Evolutionary conservation across 2,888 invertebrate genomes (phyloP), one percentile per base, ranked within the genome.

Genomic region (Eueremaeus valkanovi): DNA sequence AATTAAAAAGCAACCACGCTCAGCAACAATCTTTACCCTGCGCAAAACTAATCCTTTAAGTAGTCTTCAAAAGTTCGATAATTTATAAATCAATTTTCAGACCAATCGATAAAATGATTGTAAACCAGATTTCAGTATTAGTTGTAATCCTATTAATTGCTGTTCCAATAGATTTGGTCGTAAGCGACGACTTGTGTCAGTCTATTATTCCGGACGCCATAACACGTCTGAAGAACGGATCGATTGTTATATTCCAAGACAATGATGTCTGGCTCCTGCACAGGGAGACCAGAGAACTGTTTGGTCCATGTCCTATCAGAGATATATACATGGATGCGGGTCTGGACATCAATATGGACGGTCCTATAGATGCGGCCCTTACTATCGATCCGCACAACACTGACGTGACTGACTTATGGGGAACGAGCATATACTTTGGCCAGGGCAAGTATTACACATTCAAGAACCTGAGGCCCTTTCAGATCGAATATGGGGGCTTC

Each of bases 131-230:
- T n/a, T n/a, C n/a, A n/a, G n/a, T n/a, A n/a, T n/a, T n/a, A n/a
- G n/a, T n/a, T n/a, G n/a, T n/a, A n/a, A n/a, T n/a, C n/a, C n/a
- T n/a, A n/a, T n/a, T n/a, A n/a, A n/a, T n/a, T n/a, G n/a, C n/a
- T n/a, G n/a, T n/a, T n/a, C n/a, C n/a, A n/a, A n/a, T n/a, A n/a
- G n/a, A n/a, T n/a, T n/a, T n/a, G n/a, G n/a, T n/a, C n/a, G n/a
- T n/a, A 70, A 27, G 70, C 27, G 70, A 70, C 13, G 5, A 70
- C 2, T 8, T 70, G 1, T 70, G 70, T 70, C 27, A 70, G 3
- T 11, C 21, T 1, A 21, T 70, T 1, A n/a, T 27, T 13, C 9
- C n/a, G 11, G 70, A 70, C 5, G 24, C 70, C 27, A 70, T 70
- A 1, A 70, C 70, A 16, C 24, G 13, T 0, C 3, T 70, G n/a